A percentile compares a stretch with the other conserved stretches of the same genome.
Evolutionary conservation across 2,113 vertebrate species (phyloP).

Genomic region (Rhinoptilus africanus): DNA sequence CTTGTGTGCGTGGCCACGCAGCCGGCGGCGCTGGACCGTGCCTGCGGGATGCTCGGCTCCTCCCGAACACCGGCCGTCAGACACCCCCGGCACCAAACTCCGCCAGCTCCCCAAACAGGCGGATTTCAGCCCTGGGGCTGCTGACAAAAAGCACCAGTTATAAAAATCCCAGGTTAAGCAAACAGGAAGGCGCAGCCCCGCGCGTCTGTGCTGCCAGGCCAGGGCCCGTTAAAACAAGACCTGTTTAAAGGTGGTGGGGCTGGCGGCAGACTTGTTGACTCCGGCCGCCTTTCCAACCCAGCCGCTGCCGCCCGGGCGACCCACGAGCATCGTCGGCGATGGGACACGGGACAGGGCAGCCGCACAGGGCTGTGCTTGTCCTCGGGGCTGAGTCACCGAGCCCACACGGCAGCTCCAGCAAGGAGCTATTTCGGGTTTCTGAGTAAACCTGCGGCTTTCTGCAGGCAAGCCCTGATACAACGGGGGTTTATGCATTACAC

Average conservation of each 20-base stretch:
- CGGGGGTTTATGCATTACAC: neutral
- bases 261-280: slow-evolving; percentile 12
- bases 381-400: neutral
- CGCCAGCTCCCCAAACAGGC: neutral
- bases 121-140: neutral
- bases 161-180: neutral
- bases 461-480: neutral
- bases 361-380: neutral
- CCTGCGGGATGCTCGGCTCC: neutral
- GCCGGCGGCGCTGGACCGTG: neutral
- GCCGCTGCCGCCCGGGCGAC: neutral
- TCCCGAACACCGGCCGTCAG: neutral
- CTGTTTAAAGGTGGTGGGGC: neutral
- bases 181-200: neutral
- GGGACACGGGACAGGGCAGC: neutral
- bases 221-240: neutral
- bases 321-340: neutral
- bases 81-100: neutral
- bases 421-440: neutral
- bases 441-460: neutral
- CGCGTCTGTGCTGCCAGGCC: neutral
- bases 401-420: neutral
- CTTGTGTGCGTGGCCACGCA: fast-evolving
- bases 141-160: neutral
- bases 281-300: neutral